Evolutionary conservation across 2,888 invertebrate species (phyloP).

Genomic region (Brachylomia viminalis): DNA sequence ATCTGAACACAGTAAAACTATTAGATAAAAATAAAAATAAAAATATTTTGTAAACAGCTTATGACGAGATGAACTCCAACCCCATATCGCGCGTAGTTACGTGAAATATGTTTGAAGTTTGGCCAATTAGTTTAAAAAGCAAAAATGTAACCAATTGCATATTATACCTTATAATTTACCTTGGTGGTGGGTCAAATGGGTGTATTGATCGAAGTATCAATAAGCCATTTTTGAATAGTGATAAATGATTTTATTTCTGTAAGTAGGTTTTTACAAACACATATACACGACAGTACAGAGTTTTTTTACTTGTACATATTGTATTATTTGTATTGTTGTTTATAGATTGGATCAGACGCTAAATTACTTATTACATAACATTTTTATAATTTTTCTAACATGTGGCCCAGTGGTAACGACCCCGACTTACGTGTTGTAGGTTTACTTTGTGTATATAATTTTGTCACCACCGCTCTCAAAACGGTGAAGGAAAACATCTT

Average conservation of each 20-base stretch:
- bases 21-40: not conserved
- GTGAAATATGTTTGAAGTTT: not conserved
- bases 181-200: not conserved
- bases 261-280: too few species aligned
- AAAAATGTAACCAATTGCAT: not conserved
- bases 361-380: not conserved
- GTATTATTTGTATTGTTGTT: too few species aligned
- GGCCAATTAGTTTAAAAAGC: not conserved
- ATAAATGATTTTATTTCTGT: too few species aligned
- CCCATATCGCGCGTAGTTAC: not conserved
- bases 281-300: too few species aligned
- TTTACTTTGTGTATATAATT: too few species aligned
- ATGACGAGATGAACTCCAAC: not conserved
- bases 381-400: not conserved
- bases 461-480: too few species aligned
- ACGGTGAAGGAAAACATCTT: too few species aligned
- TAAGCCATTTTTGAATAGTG: not conserved
- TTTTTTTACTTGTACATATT: too few species aligned
- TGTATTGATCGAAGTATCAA: not conserved
- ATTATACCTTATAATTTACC: not conserved
- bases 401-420: too few species aligned
- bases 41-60: not conserved
- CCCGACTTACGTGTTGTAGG: too few species aligned
- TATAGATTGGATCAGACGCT: not conserved
- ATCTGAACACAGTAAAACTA: too few species aligned